These are phyloP conservation scores for Gobio gobio DNA, from an alignment of 2,113 vertebrate species.

Conservation along the genomic window DNA sequence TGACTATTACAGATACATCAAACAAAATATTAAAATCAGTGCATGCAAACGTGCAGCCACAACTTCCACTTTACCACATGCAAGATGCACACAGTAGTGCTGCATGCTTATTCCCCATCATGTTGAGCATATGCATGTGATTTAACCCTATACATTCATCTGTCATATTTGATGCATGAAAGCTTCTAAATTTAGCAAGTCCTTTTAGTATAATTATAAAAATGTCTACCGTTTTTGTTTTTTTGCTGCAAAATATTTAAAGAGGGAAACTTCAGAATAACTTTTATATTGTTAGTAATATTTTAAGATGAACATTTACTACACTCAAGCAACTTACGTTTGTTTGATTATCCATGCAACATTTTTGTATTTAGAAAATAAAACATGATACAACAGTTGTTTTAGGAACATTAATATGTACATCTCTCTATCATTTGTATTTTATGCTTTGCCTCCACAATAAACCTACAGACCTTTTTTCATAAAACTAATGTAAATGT, in stretches of 20 bases:
- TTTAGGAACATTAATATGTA: not conserved
- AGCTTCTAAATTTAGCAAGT: not conserved
- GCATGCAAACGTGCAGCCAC: not conserved
- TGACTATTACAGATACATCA: constrained; percentile 5
- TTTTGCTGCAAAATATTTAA: too few relatives aligned
- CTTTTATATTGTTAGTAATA: too few relatives aligned
- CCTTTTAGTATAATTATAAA: not conserved
- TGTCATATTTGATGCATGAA: not conserved
- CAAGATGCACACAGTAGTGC: not conserved
- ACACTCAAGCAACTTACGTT: too few relatives aligned
- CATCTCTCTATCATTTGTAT: not conserved
- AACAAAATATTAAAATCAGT: constrained; percentile 32
- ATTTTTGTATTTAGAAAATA: too few relatives aligned
- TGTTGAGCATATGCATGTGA: not conserved
- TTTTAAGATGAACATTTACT: too few relatives aligned
- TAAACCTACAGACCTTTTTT: not conserved
- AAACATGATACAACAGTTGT: too few relatives aligned
- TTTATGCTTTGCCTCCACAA: not conserved
- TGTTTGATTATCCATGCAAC: too few relatives aligned
- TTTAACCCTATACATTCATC: not conserved
- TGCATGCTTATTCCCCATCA: not conserved
- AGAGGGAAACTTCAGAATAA: too few relatives aligned
- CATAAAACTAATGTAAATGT: not conserved
- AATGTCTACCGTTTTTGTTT: too few relatives aligned
- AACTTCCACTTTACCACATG: not conserved